phyloP scores from a whole-genome alignment of 2,113 vertebrate species.

The Phalacrocorax brasilianus region DNA sequence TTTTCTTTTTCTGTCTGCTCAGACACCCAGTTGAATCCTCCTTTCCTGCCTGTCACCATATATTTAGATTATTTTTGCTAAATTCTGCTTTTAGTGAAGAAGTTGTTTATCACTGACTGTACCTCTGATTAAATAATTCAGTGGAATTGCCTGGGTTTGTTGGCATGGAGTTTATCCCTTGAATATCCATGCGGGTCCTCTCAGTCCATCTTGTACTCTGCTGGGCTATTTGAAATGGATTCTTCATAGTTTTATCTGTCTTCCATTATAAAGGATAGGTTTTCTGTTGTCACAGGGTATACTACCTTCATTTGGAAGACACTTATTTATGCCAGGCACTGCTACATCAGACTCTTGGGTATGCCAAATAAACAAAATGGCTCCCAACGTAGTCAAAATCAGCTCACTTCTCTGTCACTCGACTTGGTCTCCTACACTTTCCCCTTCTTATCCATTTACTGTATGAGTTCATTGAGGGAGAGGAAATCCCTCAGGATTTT shows the following conservation, averaged over 20 bases:
- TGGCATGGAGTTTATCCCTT: background rate
- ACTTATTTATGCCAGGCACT: background rate
- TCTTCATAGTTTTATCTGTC: background rate
- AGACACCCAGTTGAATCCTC: background rate
- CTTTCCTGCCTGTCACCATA: background rate
- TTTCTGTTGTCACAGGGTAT: background rate
- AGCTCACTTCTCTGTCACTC: background rate
- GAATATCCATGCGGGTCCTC: background rate
- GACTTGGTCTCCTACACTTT: background rate
- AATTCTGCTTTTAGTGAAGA: slow-evolving; percentile 7
- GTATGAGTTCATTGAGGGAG: background rate
- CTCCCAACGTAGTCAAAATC: background rate
- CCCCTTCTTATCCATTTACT: background rate
- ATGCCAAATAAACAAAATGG: background rate
- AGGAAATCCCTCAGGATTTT: background rate
- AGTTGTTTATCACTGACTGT: background rate
- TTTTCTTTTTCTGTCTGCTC: background rate
- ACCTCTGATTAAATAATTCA: slow-evolving; percentile 7
- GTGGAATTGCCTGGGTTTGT: background rate
- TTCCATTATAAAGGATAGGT: background rate
- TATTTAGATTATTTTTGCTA: background rate
- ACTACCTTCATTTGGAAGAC: background rate
- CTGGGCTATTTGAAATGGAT: slow-evolving; percentile 8
- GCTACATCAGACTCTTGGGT: background rate
- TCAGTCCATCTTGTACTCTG: background rate